Percentiles rank a stretch among this genome's conserved stretches.
These are phyloP conservation scores for Ylistrum balloti DNA, from an alignment of 1,140 invertebrate species.

Conservation along the genomic window DNA sequence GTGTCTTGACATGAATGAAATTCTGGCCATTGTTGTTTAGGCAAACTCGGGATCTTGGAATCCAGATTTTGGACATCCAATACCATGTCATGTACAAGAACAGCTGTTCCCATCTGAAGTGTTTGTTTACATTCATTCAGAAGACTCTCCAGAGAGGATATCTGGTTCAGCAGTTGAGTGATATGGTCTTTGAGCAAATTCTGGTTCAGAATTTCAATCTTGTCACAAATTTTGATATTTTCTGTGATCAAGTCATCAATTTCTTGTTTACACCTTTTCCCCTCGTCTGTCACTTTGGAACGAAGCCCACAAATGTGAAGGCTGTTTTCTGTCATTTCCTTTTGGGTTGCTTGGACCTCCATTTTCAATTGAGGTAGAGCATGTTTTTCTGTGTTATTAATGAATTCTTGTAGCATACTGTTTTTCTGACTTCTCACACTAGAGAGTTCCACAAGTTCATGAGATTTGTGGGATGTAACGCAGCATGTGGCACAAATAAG, in stretches of 20 bases:
- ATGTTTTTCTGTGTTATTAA: not conserved
- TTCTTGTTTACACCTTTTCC: not conserved
- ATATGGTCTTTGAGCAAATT: not conserved
- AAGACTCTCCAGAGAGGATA: not conserved
- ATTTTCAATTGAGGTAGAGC: conserved; percentile 7
- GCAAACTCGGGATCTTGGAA: not conserved
- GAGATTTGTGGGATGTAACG: not conserved
- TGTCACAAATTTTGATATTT: not conserved
- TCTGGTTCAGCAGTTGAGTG: not conserved
- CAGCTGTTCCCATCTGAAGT: not conserved
- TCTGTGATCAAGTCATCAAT: not conserved
- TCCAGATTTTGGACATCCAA: not conserved
- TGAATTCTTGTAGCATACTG: not conserved
- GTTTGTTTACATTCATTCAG: conserved; percentile 31
- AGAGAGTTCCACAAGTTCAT: conserved; percentile 16
- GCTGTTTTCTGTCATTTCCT: not conserved
- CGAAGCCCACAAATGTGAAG: not conserved
- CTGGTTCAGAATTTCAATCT: not conserved
- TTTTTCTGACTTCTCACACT: not conserved
- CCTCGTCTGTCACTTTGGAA: not conserved
- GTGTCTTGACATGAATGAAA: not conserved
- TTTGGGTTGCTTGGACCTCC: not conserved
- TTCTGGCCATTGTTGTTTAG: not conserved
- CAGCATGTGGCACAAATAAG: not conserved
- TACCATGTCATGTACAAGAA: not conserved